Percentiles rank a stretch among this genome's conserved stretches.
These are phyloP conservation scores for Cryptomyrus ogoouensis DNA, from an alignment of 2,113 vertebrate species.

Conservation along the genomic window DNA sequence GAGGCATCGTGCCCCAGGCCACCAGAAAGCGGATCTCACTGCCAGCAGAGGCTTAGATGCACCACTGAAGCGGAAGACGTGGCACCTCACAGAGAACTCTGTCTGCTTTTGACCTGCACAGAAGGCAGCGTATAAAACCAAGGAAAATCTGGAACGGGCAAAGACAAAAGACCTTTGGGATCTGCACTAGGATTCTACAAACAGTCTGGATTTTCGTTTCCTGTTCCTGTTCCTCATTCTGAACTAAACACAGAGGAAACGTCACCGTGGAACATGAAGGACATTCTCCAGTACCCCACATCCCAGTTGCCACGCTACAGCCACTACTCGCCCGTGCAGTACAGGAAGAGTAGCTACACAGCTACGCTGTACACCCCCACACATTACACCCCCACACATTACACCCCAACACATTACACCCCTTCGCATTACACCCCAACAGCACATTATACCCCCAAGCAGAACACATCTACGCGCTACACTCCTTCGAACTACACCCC, in stretches of 20 bases:
- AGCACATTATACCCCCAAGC: slow-evolving; percentile 41
- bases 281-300: slow-evolving; percentile 54
- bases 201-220: slow-evolving; percentile 37
- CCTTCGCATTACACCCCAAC: slow-evolving; percentile 43
- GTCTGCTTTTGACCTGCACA: background rate
- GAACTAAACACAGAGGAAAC: slow-evolving; percentile 34
- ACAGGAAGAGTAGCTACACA: slow-evolving; percentile 41
- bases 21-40: slow-evolving; percentile 25
- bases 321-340: slow-evolving; percentile 50
- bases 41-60: background rate
- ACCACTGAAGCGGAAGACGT: background rate
- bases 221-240: slow-evolving; percentile 25
- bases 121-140: background rate
- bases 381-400: slow-evolving; percentile 42
- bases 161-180: slow-evolving; percentile 33
- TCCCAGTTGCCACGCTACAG: slow-evolving; percentile 45
- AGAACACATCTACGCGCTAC: slow-evolving; percentile 27
- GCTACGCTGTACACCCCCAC: slow-evolving; percentile 22
- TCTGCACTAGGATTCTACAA: slow-evolving; percentile 33
- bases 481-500: slow-evolving; percentile 42
- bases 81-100: background rate
- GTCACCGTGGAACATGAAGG: slow-evolving; percentile 67
- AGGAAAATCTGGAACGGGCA: background rate
- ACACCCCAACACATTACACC: slow-evolving; percentile 8
- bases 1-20: slow-evolving; percentile 19